A percentile compares a stretch with the other conserved stretches of the same genome.
Conservation (phyloP, 1,140 invertebrate genomes). For the Drosophila navojoa region DNA sequence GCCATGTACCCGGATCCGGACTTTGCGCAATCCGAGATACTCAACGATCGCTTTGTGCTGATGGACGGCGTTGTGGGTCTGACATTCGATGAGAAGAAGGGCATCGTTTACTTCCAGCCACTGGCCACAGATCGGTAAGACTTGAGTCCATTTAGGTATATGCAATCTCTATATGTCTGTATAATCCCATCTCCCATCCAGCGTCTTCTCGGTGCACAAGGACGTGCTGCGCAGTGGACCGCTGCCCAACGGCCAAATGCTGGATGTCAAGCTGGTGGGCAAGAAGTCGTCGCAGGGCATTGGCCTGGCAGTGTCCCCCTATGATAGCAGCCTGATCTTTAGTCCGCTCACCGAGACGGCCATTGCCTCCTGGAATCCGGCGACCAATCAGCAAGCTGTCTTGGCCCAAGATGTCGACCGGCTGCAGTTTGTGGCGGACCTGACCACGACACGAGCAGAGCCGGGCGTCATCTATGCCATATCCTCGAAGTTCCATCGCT, state of each 20-base stretch:
- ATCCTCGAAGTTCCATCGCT: conserved; percentile 90
- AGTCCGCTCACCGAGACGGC: conserved; percentile 91
- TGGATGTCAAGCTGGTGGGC: conserved; percentile 90
- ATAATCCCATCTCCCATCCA: conserved; percentile 56
- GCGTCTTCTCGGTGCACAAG: conserved; percentile 90
- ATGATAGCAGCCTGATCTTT: conserved; percentile 89
- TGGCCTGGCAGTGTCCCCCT: conserved; percentile 88
- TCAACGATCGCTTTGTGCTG: conserved; percentile 88
- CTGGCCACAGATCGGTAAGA: conserved; percentile 90
- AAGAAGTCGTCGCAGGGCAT: conserved; percentile 92
- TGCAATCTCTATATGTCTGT: background rate
- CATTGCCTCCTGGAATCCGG: conserved; percentile 90
- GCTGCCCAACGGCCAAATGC: conserved; percentile 87
- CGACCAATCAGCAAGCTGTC: conserved; percentile 87
- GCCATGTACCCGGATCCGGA: conserved; percentile 93
- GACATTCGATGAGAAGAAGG: conserved; percentile 88
- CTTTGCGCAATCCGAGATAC: conserved; percentile 88
- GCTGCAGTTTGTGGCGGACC: conserved; percentile 90
- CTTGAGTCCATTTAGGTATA: background rate
- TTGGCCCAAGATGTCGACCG: conserved; percentile 88
- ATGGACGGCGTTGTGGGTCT: conserved; percentile 92
- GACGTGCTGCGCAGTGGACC: conserved; percentile 89
- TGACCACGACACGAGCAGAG: conserved; percentile 87
- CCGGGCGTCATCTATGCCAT: conserved; percentile 88
- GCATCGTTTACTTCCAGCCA: conserved; percentile 90